Conservation (phyloP, 2,113 vertebrate genomes). For the Odocoileus virginianus region DNA sequence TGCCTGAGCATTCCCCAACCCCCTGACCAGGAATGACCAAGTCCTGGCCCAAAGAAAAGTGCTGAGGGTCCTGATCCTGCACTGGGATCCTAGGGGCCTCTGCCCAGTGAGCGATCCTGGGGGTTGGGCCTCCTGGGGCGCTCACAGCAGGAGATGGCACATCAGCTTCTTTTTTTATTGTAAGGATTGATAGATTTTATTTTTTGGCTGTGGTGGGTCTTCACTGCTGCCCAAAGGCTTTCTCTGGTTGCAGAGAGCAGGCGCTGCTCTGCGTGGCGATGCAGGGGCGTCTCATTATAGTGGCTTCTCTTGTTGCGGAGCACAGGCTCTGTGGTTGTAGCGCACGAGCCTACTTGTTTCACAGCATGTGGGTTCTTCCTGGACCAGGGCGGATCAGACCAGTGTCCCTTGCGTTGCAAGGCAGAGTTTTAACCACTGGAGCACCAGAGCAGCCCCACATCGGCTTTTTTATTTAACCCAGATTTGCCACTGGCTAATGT, state of each 20-base stretch:
- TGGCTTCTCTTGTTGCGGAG: not conserved
- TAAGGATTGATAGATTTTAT: not conserved
- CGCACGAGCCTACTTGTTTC: not conserved
- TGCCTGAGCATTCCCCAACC: not conserved
- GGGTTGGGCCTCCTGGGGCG: not conserved
- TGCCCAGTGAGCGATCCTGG: not conserved
- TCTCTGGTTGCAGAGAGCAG: not conserved
- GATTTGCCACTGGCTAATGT: not conserved
- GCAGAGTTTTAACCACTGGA: not conserved
- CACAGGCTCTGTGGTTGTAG: not conserved
- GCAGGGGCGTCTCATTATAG: rapidly evolving
- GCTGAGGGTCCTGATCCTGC: not conserved
- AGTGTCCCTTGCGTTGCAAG: not conserved
- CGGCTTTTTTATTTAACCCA: not conserved
- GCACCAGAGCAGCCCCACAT: not conserved
- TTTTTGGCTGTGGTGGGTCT: not conserved
- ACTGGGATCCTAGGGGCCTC: not conserved
- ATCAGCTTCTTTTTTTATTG: not conserved
- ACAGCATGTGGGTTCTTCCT: not conserved
- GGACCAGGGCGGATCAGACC: not conserved
- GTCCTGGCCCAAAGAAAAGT: not conserved
- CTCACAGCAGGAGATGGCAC: not conserved
- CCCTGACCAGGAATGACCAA: not conserved
- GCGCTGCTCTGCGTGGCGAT: not conserved
- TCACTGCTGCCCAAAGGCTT: not conserved